phyloP scores from a whole-genome alignment of 1,140 invertebrate species.

The Pseudoatta argentina region DNA sequence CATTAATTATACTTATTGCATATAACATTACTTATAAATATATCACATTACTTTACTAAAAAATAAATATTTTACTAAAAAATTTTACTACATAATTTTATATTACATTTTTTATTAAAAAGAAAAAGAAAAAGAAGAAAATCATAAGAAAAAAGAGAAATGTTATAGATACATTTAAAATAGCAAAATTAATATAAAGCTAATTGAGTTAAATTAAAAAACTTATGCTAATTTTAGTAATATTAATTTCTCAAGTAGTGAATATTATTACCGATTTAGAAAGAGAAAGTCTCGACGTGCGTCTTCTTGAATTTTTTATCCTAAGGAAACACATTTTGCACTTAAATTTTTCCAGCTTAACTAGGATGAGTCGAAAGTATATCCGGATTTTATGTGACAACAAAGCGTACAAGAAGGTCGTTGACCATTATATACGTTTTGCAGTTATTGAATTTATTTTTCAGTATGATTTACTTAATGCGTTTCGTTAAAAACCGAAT shows the following conservation, averaged over 20 bases:
- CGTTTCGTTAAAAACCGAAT: not conserved
- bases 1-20: not conserved
- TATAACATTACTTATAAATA: not conserved
- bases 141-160: not conserved
- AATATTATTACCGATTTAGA: not conserved
- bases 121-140: not conserved
- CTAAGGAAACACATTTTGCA: not conserved
- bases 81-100: not conserved
- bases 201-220: constrained; percentile 4
- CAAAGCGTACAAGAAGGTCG: constrained; percentile 35
- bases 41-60: not conserved
- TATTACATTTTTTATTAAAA: not conserved
- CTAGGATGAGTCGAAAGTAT: constrained; percentile 7
- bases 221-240: not conserved
- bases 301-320: not conserved
- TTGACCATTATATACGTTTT: constrained; percentile 43
- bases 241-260: not conserved
- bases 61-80: not conserved
- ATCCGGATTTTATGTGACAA: constrained; percentile 1
- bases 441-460: constrained; percentile 36
- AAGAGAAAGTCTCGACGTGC: not conserved
- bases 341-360: constrained; percentile 1
- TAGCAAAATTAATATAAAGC: not conserved
- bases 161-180: not conserved
- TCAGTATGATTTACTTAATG: not conserved